phyloP scores from a whole-genome alignment of 2,797 vertebrate genomes.

The Lophotriccus pileatus region DNA sequence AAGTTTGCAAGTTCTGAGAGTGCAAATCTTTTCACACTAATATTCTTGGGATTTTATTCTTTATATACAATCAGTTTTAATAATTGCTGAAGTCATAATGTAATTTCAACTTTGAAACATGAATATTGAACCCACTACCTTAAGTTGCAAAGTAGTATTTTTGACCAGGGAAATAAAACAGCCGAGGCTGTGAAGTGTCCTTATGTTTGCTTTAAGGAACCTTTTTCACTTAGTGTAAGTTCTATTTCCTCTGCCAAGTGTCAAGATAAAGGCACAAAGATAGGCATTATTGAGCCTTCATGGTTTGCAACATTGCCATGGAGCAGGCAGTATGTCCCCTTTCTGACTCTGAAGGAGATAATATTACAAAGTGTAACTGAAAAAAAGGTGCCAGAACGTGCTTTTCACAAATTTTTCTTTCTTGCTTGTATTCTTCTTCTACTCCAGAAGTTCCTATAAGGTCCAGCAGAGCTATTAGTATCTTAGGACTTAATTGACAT shows the following conservation, averaged over 20 bases:
- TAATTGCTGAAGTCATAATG: neutral
- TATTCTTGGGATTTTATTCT: neutral
- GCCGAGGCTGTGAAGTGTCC: neutral
- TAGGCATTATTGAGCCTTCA: neutral
- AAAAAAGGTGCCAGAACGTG: neutral
- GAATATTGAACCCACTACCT: neutral
- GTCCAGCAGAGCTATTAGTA: neutral
- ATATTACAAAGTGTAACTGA: neutral
- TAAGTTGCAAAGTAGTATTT: neutral
- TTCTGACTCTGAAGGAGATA: neutral
- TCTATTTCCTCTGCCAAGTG: neutral
- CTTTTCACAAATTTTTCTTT: neutral
- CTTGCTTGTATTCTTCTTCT: neutral
- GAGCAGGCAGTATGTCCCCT: neutral
- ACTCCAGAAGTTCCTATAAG: neutral
- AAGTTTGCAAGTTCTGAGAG: neutral
- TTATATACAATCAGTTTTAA: neutral
- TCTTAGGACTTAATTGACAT: neutral
- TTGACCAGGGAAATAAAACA: neutral
- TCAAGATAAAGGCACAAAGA: neutral
- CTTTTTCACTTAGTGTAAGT: neutral
- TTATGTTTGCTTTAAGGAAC: neutral
- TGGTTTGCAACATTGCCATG: neutral
- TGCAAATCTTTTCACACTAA: neutral
- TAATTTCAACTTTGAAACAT: neutral